A percentile compares a stretch with the other conserved stretches of the same genome.
These are phyloP conservation scores for Microcaecilia unicolor DNA, from an alignment of 2,797 vertebrate genomes.

Conservation along the genomic window DNA sequence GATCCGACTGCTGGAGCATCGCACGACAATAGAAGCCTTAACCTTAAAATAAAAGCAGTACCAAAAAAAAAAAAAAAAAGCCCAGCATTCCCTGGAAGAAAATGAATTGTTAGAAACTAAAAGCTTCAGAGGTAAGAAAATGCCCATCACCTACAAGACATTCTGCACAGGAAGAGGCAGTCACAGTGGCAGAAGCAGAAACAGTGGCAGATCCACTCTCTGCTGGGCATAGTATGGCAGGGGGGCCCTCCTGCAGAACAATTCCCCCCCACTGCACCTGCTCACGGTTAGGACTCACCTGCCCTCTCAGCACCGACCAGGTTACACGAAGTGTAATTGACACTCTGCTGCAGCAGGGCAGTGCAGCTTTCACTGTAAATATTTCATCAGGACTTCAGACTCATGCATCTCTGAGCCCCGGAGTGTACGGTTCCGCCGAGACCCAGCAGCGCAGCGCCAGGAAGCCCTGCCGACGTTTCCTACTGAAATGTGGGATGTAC, in stretches of 20 bases:
- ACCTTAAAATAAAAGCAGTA: too few species aligned
- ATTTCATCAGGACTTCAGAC: constrained; percentile 46
- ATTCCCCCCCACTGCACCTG: constrained; percentile 15
- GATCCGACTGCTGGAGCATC: too few species aligned
- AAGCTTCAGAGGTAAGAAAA: neutral
- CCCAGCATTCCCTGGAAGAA: too few species aligned
- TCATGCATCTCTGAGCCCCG: constrained; percentile 18
- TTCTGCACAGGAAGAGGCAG: constrained; percentile 81
- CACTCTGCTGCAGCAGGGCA: constrained; percentile 21
- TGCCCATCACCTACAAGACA: constrained; percentile 83
- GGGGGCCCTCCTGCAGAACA: constrained; percentile 26
- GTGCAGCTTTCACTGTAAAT: constrained; percentile 43
- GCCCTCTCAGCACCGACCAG: constrained; percentile 17
- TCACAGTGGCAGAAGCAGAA: constrained; percentile 85
- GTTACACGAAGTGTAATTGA: constrained; percentile 47
- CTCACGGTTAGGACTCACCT: constrained; percentile 42
- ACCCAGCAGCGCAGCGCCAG: too few species aligned
- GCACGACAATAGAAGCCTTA: too few species aligned
- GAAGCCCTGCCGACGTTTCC: too few species aligned
- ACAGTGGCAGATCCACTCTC: constrained; percentile 89
- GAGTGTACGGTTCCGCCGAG: too few species aligned
- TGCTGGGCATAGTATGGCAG: constrained; percentile 73
- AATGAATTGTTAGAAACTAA: too few species aligned
- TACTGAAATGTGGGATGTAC: too few species aligned
- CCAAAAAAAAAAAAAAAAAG: too few species aligned